Percentiles rank a stretch among this genome's conserved stretches.
Evolutionary conservation across 2,113 vertebrate genomes (phyloP).

Genomic region (Gasterosteus nipponicus): DNA sequence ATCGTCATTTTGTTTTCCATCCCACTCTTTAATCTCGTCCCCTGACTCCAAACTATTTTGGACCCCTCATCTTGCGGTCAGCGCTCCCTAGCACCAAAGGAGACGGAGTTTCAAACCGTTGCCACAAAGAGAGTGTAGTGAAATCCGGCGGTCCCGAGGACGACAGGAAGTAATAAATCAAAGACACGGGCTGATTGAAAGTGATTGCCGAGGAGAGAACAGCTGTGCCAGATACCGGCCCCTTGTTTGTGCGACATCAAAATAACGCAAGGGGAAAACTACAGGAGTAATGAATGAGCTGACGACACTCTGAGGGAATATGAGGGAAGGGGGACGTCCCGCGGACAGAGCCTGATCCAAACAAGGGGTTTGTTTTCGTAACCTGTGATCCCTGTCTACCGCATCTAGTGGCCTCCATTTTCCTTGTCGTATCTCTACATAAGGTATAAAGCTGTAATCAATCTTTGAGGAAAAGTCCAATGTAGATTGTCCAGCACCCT

Average conservation of each 20-base stretch:
- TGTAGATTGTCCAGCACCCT: neutral
- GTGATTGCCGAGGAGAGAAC: conserved; percentile 49
- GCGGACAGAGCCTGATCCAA: conserved; percentile 43
- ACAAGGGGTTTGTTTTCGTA: conserved; percentile 49
- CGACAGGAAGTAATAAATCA: conserved; percentile 73
- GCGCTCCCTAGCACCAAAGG: conserved; percentile 37
- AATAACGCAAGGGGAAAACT: conserved; percentile 31
- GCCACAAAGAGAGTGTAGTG: conserved; percentile 9
- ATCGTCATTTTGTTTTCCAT: conserved; percentile 52
- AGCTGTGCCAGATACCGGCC: conserved; percentile 55
- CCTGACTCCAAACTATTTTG: conserved; percentile 50
- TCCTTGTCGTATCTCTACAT: conserved; percentile 1
- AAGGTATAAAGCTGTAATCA: neutral
- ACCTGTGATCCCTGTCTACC: conserved; percentile 26
- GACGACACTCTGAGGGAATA: conserved; percentile 57
- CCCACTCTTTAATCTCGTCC: conserved; percentile 44
- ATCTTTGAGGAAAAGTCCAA: neutral
- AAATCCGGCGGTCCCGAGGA: conserved; percentile 36
- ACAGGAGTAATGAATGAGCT: conserved; percentile 45
- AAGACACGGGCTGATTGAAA: conserved; percentile 50
- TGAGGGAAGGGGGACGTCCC: neutral
- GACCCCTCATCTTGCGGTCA: conserved; percentile 50
- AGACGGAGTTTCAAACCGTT: conserved; percentile 27
- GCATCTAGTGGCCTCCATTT: neutral
- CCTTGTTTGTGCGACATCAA: conserved; percentile 34